phyloP scores from a whole-genome alignment of 2,797 vertebrate species.

The Cryptoblepharus egeriae region DNA sequence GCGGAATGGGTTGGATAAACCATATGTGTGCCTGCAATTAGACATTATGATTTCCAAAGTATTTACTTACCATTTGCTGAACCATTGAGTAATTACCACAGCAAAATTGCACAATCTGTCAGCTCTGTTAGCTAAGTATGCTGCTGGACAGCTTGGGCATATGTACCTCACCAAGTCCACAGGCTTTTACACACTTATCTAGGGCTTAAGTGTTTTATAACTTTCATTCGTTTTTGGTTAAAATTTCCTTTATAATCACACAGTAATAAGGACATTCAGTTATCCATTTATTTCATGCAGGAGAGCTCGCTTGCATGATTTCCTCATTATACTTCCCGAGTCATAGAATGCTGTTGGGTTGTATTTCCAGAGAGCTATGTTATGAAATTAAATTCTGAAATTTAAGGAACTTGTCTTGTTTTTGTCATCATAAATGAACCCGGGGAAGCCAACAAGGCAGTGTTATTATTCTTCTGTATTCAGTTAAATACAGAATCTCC shows the following conservation, averaged over 20 bases:
- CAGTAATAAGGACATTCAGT: background rate
- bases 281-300: background rate
- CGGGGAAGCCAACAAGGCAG: background rate
- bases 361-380: constrained; percentile 8
- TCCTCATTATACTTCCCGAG: background rate
- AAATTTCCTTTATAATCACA: constrained; percentile 15
- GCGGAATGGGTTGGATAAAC: constrained; percentile 50
- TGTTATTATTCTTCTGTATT: background rate
- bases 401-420: constrained; percentile 39
- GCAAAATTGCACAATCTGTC: constrained; percentile 75
- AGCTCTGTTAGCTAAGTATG: constrained; percentile 63
- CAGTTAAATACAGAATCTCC: background rate
- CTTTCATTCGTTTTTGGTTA: background rate
- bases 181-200: constrained; percentile 27
- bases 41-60: constrained; percentile 74
- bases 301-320: background rate
- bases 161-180: constrained; percentile 58
- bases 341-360: constrained; percentile 6
- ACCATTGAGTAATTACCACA: constrained; percentile 76
- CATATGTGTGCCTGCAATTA: constrained; percentile 74
- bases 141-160: constrained; percentile 70
- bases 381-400: constrained; percentile 19
- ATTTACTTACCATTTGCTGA: constrained; percentile 79
- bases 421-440: constrained; percentile 17
- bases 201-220: constrained; percentile 21